Evolutionary conservation across 1,140 invertebrate genomes (phyloP), one percentile per base, ranked within the genome.

Genomic region (Zaprionus lachaisei): DNA sequence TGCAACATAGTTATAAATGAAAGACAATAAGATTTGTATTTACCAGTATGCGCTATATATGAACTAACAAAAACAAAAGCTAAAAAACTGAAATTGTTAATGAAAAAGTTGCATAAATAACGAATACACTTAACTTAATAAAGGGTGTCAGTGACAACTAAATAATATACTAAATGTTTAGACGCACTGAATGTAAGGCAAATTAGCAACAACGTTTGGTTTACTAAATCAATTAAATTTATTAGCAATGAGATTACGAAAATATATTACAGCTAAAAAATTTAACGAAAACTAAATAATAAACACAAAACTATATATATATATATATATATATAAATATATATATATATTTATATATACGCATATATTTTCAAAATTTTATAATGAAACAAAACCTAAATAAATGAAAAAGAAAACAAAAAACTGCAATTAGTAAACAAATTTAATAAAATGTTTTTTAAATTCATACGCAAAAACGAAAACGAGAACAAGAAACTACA

Each of bases 21-120:
- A 90, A 87, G 86, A 91, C 86, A 90, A 90, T 91, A 91, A 90
- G 69, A 90, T 87, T 91, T 91, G 80, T 91, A 91, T 86, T 91
- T 86, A 85, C 83, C 76, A 83, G 73, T 83, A 87, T 80, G 79
- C 75, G 76, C 81, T 89, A 69, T 47, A 47, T 47, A 47, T 47
- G 71, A 77, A 85, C 62, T 74, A 74, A 74, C 63, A 76, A 26
- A 54, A 63, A 51, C n/a, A 34, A 57, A 67, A 67, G 62, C 15
- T 67, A 47, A 22, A 62, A 61, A 65, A 74, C 44, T 54, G 47
- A 62, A 70, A 77, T 75, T 86, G 83, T 79, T 65, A 58, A 81
- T 81, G 47, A 37, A 70, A 20, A 66, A 62, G 22, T 67, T 65
- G 73, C 64, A 63, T 68, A 76, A 75, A 69, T 64, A 76, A 80